Base-by-base conservation (phyloP, 2,113 vertebrate genomes). In the Chelonoidis abingdonii region DNA sequence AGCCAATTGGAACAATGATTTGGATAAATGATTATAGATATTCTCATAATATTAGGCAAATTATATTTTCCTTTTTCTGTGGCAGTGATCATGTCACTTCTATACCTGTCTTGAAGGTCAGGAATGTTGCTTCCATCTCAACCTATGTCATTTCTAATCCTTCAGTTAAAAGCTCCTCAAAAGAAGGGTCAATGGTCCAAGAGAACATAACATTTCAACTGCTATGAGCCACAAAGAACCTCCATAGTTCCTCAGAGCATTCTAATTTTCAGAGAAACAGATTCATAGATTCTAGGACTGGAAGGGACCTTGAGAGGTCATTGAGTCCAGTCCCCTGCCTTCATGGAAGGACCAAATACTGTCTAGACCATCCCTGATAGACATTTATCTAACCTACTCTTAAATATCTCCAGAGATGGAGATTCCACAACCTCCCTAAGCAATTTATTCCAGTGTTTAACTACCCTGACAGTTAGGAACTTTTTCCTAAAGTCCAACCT, bases 1-100 rank as follows among this genome's bases (percentile, higher is more conserved):
- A 93, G 24, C 88, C 94, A 80, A 78, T 50, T 81, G 88, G 56
- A 95, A 88, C 38, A 95, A 56, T 83, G 52, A 76, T 57, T 95
- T 85, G 62, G 69, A 69, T 82, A 76, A 54, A 6, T 10, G 24
- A 89, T 89, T 85, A 79, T 86, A 84, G 13, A 69, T 31, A 86
- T 80, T 84, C 83, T 41, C 41, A 84, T 57, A 78, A 78, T 29
- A 89, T 91, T 24, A 80, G 80, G 35, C 29, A 27, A 41, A 56
- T 81, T 89, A 87, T 49, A n/a, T 52, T 49, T 4, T 0, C 3
- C 25, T 1, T 38, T 49, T 54, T 21, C 47, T 25, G 10, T 50
- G 91, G 54, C 22, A 92, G 24, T 35, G 80, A 75, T 79, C 57
- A 35, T 84, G 56, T 35, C 5, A 22, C 2, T 84, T 6, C 7